Evolutionary conservation across 53 echinoderm and acorn worm species (phyloP).

Genomic region (Crossaster papposus): DNA sequence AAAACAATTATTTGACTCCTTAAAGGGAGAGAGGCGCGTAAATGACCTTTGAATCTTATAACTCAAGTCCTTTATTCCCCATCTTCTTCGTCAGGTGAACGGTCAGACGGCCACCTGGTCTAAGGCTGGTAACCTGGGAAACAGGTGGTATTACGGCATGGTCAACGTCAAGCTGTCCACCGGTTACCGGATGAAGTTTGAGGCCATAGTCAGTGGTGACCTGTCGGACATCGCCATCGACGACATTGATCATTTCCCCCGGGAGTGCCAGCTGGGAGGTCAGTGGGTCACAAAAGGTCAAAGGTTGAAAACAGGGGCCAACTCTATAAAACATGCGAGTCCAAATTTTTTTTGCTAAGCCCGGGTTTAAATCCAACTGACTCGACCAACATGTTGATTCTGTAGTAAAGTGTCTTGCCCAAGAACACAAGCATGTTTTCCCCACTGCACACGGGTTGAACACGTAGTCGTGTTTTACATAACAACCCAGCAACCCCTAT

Average conservation of each 20-base stretch:
- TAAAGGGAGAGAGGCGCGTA: not conserved
- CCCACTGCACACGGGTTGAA: too few relatives aligned
- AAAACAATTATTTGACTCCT: too few relatives aligned
- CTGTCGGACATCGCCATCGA: slow-evolving; percentile 89
- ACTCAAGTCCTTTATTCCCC: not conserved
- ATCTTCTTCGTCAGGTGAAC: not conserved
- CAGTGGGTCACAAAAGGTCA: not conserved
- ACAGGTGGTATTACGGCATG: slow-evolving; percentile 59
- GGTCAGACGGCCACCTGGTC: slow-evolving; percentile 28
- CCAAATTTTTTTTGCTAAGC: too few relatives aligned
- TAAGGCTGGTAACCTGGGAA: slow-evolving; percentile 42
- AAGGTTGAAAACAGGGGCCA: not conserved
- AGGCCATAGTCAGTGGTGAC: slow-evolving; percentile 71
- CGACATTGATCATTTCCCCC: slow-evolving; percentile 66
- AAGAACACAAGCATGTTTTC: too few relatives aligned
- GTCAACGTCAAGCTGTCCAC: slow-evolving; percentile 49
- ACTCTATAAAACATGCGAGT: too few relatives aligned
- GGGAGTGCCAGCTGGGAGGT: slow-evolving; percentile 74
- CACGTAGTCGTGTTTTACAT: too few relatives aligned
- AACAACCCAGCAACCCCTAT: too few relatives aligned
- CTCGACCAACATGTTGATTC: too few relatives aligned
- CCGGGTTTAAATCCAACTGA: too few relatives aligned
- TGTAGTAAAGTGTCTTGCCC: too few relatives aligned
- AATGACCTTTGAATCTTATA: not conserved
- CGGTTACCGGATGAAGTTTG: slow-evolving; percentile 70